Percentiles rank a stretch among this genome's conserved stretches.
These are phyloP conservation scores for Chlorodrepanis virens DNA, from an alignment of 2,113 vertebrate species.

Conservation along the genomic window DNA sequence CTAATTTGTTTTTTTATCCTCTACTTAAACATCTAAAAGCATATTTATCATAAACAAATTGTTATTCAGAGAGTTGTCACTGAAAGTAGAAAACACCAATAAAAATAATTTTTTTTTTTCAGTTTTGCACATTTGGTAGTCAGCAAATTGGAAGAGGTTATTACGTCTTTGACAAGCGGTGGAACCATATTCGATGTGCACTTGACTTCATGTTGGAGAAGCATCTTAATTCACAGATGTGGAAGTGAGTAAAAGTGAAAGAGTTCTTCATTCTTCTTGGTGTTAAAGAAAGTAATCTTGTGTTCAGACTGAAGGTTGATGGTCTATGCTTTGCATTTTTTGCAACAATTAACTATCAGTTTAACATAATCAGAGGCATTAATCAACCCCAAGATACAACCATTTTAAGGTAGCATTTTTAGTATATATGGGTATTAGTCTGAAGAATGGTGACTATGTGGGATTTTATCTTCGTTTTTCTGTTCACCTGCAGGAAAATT, in stretches of 20 bases:
- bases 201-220: slow-evolving; percentile 96
- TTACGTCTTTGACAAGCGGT: slow-evolving; percentile 92
- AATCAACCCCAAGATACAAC: neutral
- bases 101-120: slow-evolving; percentile 46
- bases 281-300: neutral
- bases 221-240: slow-evolving; percentile 95
- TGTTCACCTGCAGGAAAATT: slow-evolving; percentile 83
- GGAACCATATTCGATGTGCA: slow-evolving; percentile 91
- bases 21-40: neutral
- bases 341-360: neutral
- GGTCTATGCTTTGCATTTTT: neutral
- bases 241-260: slow-evolving; percentile 86
- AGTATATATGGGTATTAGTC: neutral
- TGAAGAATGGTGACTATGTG: neutral
- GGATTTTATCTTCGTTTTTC: neutral
- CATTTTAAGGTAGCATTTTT: neutral
- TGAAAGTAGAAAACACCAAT: neutral
- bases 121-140: slow-evolving; percentile 98
- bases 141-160: slow-evolving; percentile 92
- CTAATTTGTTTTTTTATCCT: neutral
- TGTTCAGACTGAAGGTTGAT: neutral
- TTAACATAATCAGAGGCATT: neutral
- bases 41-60: neutral
- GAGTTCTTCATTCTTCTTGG: neutral
- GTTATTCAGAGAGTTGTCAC: neutral